Evolutionary conservation across 2,888 invertebrate genomes (phyloP).

Genomic region (Scaptomyza polygonia): DNA sequence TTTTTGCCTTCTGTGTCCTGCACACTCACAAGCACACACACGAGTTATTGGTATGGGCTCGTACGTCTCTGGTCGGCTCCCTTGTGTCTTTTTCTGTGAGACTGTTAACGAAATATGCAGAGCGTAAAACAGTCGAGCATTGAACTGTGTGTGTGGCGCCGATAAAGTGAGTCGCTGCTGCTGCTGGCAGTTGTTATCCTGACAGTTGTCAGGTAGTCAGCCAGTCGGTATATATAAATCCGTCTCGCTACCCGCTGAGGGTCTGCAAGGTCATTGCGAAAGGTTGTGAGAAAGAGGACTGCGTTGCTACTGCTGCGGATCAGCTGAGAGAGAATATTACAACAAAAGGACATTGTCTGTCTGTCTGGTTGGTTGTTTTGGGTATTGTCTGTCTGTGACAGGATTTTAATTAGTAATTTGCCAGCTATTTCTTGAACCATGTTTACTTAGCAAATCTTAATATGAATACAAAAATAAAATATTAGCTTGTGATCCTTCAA

Average conservation of each 20-base stretch:
- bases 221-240: slow-evolving; percentile 9
- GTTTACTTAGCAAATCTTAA: slow-evolving; percentile 7
- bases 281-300: slow-evolving; percentile 29
- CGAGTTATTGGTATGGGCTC: slow-evolving; percentile 21
- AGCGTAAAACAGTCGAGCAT: slow-evolving; percentile 48
- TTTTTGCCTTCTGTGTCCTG: slow-evolving; percentile 25
- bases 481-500: background rate
- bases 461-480: background rate
- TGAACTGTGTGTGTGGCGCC: slow-evolving; percentile 20
- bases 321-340: slow-evolving; percentile 51
- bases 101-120: slow-evolving; percentile 82
- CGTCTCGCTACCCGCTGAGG: slow-evolving; percentile 32
- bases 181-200: slow-evolving; percentile 10
- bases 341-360: slow-evolving; percentile 19
- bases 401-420: slow-evolving; percentile 34
- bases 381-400: slow-evolving; percentile 15
- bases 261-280: slow-evolving; percentile 38
- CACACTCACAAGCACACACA: slow-evolving; percentile 2
- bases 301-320: slow-evolving; percentile 39
- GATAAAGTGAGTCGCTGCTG: background rate
- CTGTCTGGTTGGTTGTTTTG: slow-evolving; percentile 1
- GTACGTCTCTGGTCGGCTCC: slow-evolving; percentile 20
- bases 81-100: slow-evolving; percentile 72
- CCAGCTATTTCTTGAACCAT: slow-evolving; percentile 1
- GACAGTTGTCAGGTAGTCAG: slow-evolving; percentile 25